These are phyloP conservation scores for Oryzias javanicus DNA, from an alignment of 2,113 vertebrate genomes.

Conservation along the genomic window DNA sequence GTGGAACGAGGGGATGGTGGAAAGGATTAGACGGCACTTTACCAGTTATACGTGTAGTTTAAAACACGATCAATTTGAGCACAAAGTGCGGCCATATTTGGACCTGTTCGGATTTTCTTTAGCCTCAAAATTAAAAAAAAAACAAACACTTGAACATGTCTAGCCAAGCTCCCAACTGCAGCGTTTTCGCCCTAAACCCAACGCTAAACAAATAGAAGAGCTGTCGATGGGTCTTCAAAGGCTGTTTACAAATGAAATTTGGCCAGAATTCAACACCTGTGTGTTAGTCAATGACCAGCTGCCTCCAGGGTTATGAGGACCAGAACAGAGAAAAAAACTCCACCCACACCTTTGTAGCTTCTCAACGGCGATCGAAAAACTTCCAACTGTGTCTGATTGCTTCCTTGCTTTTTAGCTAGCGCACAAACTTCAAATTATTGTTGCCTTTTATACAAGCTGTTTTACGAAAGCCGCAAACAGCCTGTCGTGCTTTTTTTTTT, in stretches of 20 bases:
- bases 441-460: too few species aligned
- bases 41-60: constrained; percentile 2
- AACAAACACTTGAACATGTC: not conserved
- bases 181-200: constrained; percentile 1
- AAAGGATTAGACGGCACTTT: constrained; percentile 47
- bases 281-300: not conserved
- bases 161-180: not conserved
- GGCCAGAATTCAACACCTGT: not conserved
- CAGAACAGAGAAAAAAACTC: not conserved
- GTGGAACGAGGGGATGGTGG: constrained; percentile 13
- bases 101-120: too few species aligned
- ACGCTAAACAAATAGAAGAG: constrained; percentile 29
- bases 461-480: too few species aligned
- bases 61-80: constrained; percentile 7
- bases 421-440: too few species aligned
- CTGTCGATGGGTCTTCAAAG: constrained; percentile 5
- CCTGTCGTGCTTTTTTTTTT: too few species aligned
- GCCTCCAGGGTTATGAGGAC: constrained; percentile 13
- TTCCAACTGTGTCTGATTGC: too few species aligned
- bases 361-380: too few species aligned
- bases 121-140: not conserved
- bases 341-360: too few species aligned
- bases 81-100: not conserved
- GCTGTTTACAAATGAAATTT: not conserved
- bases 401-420: too few species aligned